Evolutionary conservation across 2,113 vertebrate species (phyloP), one percentile per base, ranked within the genome.

Genomic region (Corydoras maculifer): DNA sequence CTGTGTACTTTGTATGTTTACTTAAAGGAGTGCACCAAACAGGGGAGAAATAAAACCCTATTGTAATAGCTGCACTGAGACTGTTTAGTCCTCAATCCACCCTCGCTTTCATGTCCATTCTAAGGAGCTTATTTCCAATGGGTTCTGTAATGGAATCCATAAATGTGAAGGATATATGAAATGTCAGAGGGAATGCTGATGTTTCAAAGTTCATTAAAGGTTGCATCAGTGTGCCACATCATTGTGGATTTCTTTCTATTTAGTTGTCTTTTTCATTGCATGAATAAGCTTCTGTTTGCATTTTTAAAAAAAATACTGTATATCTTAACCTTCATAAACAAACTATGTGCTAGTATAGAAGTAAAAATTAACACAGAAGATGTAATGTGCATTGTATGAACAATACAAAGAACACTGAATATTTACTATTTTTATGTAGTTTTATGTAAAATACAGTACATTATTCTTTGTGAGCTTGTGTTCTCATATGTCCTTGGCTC

Each of bases 201-300:
- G 62, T 76, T 71, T 71, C 58, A 61, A 76, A 71, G 67, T 76
- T 71, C 68, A 76, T 67, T 71, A 71, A 62, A 70, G 32, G 30
- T 76, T 71, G 68, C 74, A 70, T 70, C 68, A 75, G 8, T 43
- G 62, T 66, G 58, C 48, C 49, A 54, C 57, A 73, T 66, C 15
- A 62, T 73, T 53, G 57, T 60, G 71, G 57, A 30, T 57, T 66
- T 15, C 35, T 60, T 66, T 30, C 8, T 67, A 73, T 73, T 67
- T 53, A 29, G 11, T 14, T 60, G 63, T n/a, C 12, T 66, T 58
- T 54, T 15, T 58, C 25, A 15, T n/a, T 25, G 30, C 11, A 65
- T 67, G 51, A 72, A 64, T 61, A 58, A 58, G 18, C 14, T 15
- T 9, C 31, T 51, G 31, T 72, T 65, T 72, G 18, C 62, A 72